Evolutionary conservation across 2,113 vertebrate genomes (phyloP).

Genomic region (Elephantulus edwardii): DNA sequence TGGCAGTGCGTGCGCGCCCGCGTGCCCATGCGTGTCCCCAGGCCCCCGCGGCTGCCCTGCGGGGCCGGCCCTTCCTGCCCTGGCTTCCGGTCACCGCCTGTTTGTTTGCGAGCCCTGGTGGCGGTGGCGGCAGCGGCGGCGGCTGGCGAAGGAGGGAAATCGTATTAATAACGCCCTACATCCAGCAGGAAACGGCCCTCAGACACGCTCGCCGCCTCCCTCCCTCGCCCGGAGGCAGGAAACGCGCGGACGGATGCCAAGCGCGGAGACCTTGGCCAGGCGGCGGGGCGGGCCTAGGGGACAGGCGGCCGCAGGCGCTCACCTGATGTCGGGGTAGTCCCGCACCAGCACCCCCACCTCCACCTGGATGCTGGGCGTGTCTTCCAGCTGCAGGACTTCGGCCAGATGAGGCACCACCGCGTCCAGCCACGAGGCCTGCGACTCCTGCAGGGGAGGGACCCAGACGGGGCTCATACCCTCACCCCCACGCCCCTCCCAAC

Average conservation of each 20-base stretch:
- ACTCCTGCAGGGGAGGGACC: slow-evolving; percentile 83
- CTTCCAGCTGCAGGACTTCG: slow-evolving; percentile 92
- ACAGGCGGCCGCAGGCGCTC: slow-evolving; percentile 43
- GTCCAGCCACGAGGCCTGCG: slow-evolving; percentile 89
- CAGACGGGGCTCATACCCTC: background rate
- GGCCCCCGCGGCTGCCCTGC: slow-evolving; percentile 34
- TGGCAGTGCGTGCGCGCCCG: slow-evolving; percentile 1
- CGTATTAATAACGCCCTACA: slow-evolving; percentile 67
- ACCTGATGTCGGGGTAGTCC: slow-evolving; percentile 95
- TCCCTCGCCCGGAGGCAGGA: slow-evolving; percentile 66
- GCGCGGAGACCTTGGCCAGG: background rate
- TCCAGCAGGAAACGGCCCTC: slow-evolving; percentile 75
- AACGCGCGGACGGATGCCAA: slow-evolving; percentile 58
- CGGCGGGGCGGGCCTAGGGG: fast-evolving
- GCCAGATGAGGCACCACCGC: slow-evolving; percentile 89
- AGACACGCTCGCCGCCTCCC: slow-evolving; percentile 73
- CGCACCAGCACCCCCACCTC: slow-evolving; percentile 91
- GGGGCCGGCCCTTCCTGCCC: too few relatives aligned
- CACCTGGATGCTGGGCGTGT: slow-evolving; percentile 93
- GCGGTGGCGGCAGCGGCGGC: background rate
- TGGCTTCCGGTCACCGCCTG: slow-evolving; percentile 71
- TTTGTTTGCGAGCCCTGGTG: slow-evolving; percentile 66
- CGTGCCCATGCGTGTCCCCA: slow-evolving; percentile 6
- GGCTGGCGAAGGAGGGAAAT: slow-evolving; percentile 71
- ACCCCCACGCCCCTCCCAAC: fast-evolving